A percentile compares a stretch with the other conserved stretches of the same genome.
phyloP scores from a whole-genome alignment of 1,140 invertebrate genomes.

The Aricia agestis region DNA sequence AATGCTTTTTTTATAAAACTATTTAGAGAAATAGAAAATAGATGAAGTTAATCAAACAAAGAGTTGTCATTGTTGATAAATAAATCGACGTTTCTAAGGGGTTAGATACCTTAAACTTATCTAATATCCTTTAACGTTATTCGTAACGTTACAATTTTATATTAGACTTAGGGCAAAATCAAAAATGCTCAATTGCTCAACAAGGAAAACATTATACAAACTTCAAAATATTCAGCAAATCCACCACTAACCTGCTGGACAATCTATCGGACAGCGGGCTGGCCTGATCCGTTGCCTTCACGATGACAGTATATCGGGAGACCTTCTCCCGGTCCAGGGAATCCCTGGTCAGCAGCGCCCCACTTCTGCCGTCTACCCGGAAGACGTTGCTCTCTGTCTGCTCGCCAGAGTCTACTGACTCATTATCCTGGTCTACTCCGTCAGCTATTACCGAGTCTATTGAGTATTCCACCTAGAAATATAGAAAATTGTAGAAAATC shows the following conservation, averaged over 20 bases:
- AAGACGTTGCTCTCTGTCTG: constrained; percentile 78
- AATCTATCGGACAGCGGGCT: constrained; percentile 82
- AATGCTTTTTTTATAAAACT: too few relatives aligned
- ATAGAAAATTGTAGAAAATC: not conserved
- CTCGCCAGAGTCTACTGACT: constrained; percentile 50
- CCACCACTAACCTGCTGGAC: constrained; percentile 78
- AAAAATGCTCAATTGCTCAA: too few relatives aligned
- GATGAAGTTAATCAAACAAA: too few relatives aligned
- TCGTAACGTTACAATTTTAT: too few relatives aligned
- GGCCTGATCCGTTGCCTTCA: constrained; percentile 90
- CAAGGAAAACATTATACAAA: too few relatives aligned
- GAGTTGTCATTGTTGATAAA: too few relatives aligned
- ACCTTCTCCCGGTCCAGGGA: constrained; percentile 92
- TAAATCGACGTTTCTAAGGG: too few relatives aligned
- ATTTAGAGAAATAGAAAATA: too few relatives aligned
- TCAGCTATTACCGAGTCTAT: constrained; percentile 83
- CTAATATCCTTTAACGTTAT: too few relatives aligned
- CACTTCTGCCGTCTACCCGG: constrained; percentile 87
- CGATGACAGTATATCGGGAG: constrained; percentile 89
- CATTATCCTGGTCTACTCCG: constrained; percentile 64
- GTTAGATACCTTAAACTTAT: too few relatives aligned
- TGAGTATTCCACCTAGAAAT: constrained; percentile 83
- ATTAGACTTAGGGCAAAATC: too few relatives aligned
- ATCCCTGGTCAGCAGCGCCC: constrained; percentile 89
- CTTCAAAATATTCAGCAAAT: too few relatives aligned